Percentiles rank a stretch among this genome's conserved stretches.
phyloP scores from a whole-genome alignment of 2,797 vertebrate genomes.

The Alca torda region DNA sequence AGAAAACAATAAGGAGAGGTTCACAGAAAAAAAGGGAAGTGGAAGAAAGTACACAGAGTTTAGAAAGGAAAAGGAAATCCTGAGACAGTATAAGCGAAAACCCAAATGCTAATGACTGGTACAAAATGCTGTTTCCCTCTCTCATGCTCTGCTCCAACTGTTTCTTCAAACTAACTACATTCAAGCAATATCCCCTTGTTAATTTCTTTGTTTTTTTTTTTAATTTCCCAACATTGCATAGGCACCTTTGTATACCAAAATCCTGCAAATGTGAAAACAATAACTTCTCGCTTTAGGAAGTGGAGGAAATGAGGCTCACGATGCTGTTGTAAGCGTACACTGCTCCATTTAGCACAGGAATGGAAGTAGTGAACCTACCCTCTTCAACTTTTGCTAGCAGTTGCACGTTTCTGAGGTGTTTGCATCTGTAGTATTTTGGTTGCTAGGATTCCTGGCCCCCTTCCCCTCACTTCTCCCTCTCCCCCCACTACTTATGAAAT shows the following conservation, averaged over 20 bases:
- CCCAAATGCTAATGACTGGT: neutral
- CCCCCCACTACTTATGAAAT: neutral
- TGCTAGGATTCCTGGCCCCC: slow-evolving; percentile 49
- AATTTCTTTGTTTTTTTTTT: neutral
- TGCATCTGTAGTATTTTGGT: slow-evolving; percentile 14
- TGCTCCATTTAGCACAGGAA: neutral
- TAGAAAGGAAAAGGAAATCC: neutral
- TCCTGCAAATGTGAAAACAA: neutral
- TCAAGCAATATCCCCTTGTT: neutral
- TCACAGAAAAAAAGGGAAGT: neutral
- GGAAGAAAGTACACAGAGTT: neutral
- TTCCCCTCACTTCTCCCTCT: neutral
- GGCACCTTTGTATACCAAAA: neutral
- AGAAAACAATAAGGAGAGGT: neutral
- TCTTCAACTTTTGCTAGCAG: neutral
- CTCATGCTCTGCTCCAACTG: neutral
- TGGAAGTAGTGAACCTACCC: neutral
- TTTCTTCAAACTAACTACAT: neutral
- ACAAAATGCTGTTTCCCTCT: neutral
- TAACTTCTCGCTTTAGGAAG: neutral
- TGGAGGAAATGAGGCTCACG: neutral
- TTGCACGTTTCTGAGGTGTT: slow-evolving; percentile 47
- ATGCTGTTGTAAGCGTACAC: neutral
- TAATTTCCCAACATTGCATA: neutral
- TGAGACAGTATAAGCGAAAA: neutral